Conservation (phyloP, 2,797 vertebrate species). For the Decapterus maruadsi region DNA sequence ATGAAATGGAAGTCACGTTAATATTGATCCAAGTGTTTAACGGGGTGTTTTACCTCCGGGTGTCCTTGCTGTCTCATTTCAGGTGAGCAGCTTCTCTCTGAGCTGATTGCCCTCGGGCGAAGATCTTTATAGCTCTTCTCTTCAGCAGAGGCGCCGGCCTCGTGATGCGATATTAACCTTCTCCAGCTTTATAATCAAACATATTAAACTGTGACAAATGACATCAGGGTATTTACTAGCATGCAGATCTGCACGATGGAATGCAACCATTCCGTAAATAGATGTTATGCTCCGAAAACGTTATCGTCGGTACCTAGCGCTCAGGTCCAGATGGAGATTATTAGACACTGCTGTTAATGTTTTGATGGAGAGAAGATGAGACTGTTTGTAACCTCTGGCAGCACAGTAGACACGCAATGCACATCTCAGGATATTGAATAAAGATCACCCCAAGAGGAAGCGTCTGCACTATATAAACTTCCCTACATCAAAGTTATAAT, state of each 20-base stretch:
- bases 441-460: slow-evolving; percentile 68
- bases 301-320: neutral
- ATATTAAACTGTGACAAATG: slow-evolving; percentile 52
- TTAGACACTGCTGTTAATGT: slow-evolving; percentile 82
- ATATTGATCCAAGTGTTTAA: slow-evolving; percentile 99
- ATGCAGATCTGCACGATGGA: slow-evolving; percentile 38
- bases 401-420: slow-evolving; percentile 73
- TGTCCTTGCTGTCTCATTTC: slow-evolving; percentile 94
- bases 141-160: slow-evolving; percentile 31
- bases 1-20: slow-evolving; percentile 99
- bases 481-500: slow-evolving; percentile 73
- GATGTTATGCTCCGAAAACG: neutral
- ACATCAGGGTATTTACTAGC: slow-evolving; percentile 39
- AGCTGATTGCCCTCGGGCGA: slow-evolving; percentile 67
- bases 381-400: slow-evolving; percentile 83
- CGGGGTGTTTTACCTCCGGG: slow-evolving; percentile 91
- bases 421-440: slow-evolving; percentile 67
- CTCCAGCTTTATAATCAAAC: slow-evolving; percentile 64
- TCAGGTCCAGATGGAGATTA: slow-evolving; percentile 83
- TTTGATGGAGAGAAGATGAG: slow-evolving; percentile 83
- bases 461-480: slow-evolving; percentile 67
- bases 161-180: slow-evolving; percentile 65
- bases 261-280: slow-evolving; percentile 16
- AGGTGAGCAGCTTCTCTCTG: slow-evolving; percentile 84
- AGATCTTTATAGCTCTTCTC: slow-evolving; percentile 78